These are phyloP conservation scores for Thunnus thynnus DNA, from an alignment of 2,113 vertebrate genomes.

Conservation along the genomic window DNA sequence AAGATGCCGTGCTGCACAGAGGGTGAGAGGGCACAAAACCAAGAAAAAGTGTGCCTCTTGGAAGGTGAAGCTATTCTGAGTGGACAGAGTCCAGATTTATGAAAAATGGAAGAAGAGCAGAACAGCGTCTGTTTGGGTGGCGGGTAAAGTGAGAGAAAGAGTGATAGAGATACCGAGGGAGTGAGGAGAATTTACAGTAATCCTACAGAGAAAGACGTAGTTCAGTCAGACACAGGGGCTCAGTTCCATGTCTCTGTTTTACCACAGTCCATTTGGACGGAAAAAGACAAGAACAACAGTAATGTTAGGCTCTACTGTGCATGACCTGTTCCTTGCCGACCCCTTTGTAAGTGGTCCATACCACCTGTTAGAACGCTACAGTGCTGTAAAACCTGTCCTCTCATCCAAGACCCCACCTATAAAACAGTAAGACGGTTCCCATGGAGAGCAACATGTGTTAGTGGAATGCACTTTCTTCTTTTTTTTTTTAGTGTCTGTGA, in stretches of 20 bases:
- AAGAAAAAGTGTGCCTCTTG: conserved; percentile 66
- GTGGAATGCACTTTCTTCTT: conserved; percentile 50
- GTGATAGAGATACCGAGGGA: conserved; percentile 4
- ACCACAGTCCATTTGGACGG: conserved; percentile 50
- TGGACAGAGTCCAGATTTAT: conserved; percentile 43
- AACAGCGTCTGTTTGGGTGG: conserved; percentile 7
- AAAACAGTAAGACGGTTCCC: conserved; percentile 73
- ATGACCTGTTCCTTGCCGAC: conserved; percentile 61
- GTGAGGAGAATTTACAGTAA: conserved; percentile 40
- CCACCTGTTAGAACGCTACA: conserved; percentile 76
- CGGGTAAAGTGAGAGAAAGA: conserved; percentile 15
- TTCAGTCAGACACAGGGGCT: conserved; percentile 15
- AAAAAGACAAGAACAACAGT: conserved; percentile 62
- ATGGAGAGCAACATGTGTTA: conserved; percentile 71
- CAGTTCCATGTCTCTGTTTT: conserved; percentile 32
- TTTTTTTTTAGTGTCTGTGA: conserved; percentile 46
- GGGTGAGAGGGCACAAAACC: conserved; percentile 72
- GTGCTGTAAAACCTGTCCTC: conserved; percentile 67
- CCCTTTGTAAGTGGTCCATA: conserved; percentile 53
- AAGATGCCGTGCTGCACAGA: conserved; percentile 58
- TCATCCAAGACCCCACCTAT: conserved; percentile 69
- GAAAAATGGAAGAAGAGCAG: conserved; percentile 33
- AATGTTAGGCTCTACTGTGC: conserved; percentile 67
- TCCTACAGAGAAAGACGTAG: conserved; percentile 22
- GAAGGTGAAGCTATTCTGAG: conserved; percentile 45